Percentiles rank a stretch among this genome's conserved stretches.
Evolutionary conservation across 1,140 invertebrate species (phyloP).

Genomic region (Maniola jurtina): DNA sequence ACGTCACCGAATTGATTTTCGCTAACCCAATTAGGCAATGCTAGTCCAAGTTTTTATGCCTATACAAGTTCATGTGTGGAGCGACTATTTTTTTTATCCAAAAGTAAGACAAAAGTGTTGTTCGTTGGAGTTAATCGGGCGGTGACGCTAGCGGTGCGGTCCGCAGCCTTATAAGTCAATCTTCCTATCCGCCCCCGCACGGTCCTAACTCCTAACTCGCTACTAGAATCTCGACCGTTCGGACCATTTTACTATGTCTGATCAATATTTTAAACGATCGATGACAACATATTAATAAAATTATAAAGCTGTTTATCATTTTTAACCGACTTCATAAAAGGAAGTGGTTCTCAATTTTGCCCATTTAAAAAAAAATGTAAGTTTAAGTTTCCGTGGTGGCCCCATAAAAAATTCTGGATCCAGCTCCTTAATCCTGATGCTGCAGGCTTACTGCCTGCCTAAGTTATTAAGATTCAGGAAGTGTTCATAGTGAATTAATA

Average conservation of each 20-base stretch:
- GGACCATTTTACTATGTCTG: conserved; percentile 15
- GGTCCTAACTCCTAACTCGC: conserved; percentile 43
- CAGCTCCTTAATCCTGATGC: too few species aligned
- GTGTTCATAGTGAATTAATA: too few species aligned
- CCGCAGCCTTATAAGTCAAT: conserved; percentile 62
- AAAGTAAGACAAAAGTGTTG: conserved; percentile 50
- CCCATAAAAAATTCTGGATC: too few species aligned
- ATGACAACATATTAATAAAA: conserved; percentile 13
- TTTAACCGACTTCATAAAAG: too few species aligned
- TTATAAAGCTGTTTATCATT: background rate
- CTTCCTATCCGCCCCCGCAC: conserved; percentile 70
- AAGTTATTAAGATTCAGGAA: too few species aligned
- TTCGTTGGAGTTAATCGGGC: conserved; percentile 53
- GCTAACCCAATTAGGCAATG: conserved; percentile 37
- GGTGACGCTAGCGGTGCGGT: conserved; percentile 62
- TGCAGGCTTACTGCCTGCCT: too few species aligned
- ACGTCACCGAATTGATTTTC: conserved; percentile 20
- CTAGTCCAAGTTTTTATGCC: conserved; percentile 48
- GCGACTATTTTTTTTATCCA: conserved; percentile 54
- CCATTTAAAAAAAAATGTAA: too few species aligned
- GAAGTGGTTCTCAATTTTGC: too few species aligned
- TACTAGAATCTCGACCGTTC: conserved; percentile 35
- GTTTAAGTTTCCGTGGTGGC: too few species aligned
- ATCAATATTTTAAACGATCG: conserved; percentile 14
- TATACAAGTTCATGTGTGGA: conserved; percentile 58